Evolutionary conservation across 1,140 invertebrate species (phyloP).

Genomic region (Mycetomoellerius zeteki): DNA sequence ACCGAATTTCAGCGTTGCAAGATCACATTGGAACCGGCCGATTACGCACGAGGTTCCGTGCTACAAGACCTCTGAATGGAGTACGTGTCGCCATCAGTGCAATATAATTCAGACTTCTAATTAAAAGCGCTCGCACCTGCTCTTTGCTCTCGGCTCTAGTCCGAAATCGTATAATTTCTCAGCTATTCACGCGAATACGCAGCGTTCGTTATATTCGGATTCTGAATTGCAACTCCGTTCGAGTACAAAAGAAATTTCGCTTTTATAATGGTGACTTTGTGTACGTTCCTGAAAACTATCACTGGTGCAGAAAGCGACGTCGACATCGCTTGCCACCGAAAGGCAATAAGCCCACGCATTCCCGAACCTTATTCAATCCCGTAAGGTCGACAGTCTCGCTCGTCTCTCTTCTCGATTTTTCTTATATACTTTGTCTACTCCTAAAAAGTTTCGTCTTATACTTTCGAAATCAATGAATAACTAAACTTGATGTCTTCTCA

Average conservation of each 20-base stretch:
- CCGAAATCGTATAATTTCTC: slow-evolving; percentile 48
- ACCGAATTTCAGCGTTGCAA: slow-evolving; percentile 10
- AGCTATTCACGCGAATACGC: not conserved
- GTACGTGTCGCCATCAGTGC: slow-evolving; percentile 35
- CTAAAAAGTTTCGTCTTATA: slow-evolving; percentile 15
- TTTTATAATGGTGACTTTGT: slow-evolving; percentile 42
- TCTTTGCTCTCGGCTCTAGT: not conserved
- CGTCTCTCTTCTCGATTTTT: not conserved
- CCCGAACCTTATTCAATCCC: slow-evolving; percentile 46
- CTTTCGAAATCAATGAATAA: slow-evolving; percentile 37
- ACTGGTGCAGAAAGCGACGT: slow-evolving; percentile 8
- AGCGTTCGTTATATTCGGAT: slow-evolving; percentile 28
- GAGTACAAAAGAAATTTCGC: slow-evolving; percentile 46
- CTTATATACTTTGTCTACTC: not conserved
- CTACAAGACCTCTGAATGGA: not conserved
- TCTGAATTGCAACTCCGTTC: slow-evolving; percentile 24
- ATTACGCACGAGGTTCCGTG: not conserved
- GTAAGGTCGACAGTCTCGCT: not conserved
- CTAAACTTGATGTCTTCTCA: slow-evolving; percentile 7
- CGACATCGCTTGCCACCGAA: slow-evolving; percentile 32
- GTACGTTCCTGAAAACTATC: slow-evolving; percentile 40
- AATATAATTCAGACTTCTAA: slow-evolving; percentile 57
- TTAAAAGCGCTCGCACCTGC: slow-evolving; percentile 49
- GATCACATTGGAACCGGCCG: not conserved
- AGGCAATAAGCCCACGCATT: slow-evolving; percentile 58